These are phyloP conservation scores for Pollenia griseotomentosa DNA, from an alignment of 2,888 invertebrate genomes.

Conservation along the genomic window DNA sequence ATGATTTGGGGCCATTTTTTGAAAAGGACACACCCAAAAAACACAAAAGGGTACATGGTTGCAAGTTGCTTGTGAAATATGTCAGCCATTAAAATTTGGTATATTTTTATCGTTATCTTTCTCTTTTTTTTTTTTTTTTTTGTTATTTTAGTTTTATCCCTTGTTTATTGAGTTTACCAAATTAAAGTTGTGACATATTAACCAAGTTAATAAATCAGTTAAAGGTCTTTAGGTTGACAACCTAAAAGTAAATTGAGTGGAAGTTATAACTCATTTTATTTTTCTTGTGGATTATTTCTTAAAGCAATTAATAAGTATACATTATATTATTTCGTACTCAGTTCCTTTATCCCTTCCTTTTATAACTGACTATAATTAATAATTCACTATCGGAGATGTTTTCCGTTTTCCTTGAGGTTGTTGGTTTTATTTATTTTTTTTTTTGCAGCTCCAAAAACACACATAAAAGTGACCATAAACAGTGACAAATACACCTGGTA, in stretches of 20 bases:
- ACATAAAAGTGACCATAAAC: constrained; percentile 4
- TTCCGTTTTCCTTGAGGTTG: not conserved
- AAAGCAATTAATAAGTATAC: constrained; percentile 30
- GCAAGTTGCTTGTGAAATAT: constrained; percentile 35
- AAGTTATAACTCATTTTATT: constrained; percentile 32
- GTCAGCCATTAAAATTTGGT: constrained; percentile 19
- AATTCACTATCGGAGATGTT: not conserved
- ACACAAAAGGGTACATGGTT: not conserved
- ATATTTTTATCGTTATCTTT: constrained; percentile 4
- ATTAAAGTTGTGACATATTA: constrained; percentile 37
- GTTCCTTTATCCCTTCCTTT: not conserved
- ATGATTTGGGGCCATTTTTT: constrained; percentile 3
- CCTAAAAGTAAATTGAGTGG: constrained; percentile 37
- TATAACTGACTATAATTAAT: not conserved
- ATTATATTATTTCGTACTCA: not conserved
- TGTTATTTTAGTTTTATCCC: not conserved
- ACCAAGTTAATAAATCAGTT: constrained; percentile 46
- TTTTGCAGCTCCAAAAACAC: not conserved
- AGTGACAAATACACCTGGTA: not conserved
- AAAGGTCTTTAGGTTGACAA: constrained; percentile 33
- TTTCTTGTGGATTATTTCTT: constrained; percentile 17
- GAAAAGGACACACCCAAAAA: not conserved
- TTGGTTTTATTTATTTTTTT: not conserved
- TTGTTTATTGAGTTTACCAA: not conserved
- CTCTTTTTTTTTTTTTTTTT: not conserved